A percentile compares a stretch with the other conserved stretches of the same genome.
phyloP scores from a whole-genome alignment of 2,113 vertebrate genomes.

The Cyrtonyx montezumae region DNA sequence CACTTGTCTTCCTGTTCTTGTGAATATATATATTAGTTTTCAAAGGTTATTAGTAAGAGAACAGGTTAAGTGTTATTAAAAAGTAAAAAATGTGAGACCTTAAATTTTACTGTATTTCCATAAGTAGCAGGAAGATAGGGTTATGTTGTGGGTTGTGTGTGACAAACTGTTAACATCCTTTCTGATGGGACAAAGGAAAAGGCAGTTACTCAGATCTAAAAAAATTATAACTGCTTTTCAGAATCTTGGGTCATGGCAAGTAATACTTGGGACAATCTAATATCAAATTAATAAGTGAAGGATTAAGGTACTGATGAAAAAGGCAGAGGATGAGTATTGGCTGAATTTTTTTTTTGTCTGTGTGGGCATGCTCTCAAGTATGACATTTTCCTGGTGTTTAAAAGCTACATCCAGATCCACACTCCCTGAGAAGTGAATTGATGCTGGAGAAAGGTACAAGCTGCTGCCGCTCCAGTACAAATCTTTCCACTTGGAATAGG shows the following conservation, averaged over 20 bases:
- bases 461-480: not conserved
- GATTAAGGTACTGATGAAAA: not conserved
- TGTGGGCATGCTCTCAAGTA: accelerated
- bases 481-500: not conserved
- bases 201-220: not conserved
- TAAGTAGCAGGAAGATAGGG: not conserved
- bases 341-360: not conserved
- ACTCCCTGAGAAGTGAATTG: not conserved
- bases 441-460: not conserved
- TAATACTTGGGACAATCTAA: not conserved
- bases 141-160: not conserved
- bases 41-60: not conserved
- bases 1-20: not conserved
- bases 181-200: not conserved
- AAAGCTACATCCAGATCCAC: not conserved
- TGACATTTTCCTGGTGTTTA: accelerated
- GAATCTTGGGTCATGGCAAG: not conserved
- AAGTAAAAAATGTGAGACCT: not conserved
- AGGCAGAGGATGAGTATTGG: not conserved
- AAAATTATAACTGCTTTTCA: not conserved
- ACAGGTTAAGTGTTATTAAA: not conserved
- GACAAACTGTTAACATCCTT: not conserved
- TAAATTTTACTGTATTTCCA: not conserved
- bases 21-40: not conserved
- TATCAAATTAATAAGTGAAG: not conserved